A percentile compares a stretch with the other conserved stretches of the same genome.
Conservation (phyloP, 2,113 vertebrate genomes). For the Coryphaenoides rupestris region DNA sequence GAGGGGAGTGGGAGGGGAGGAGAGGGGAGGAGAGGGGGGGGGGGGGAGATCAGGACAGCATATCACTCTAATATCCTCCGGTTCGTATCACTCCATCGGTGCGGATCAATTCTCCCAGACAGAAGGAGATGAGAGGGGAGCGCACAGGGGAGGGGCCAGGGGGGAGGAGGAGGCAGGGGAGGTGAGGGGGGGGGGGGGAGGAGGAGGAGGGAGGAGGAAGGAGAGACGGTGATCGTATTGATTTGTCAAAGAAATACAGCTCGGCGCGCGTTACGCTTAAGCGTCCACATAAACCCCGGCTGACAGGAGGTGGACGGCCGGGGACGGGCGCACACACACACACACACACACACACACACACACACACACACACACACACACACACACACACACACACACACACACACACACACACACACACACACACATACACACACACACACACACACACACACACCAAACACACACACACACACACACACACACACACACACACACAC, state of each 20-base stretch:
- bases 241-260: slow-evolving; percentile 73
- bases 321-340: slow-evolving; percentile 44
- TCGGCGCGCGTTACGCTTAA: slow-evolving; percentile 67
- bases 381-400: slow-evolving; percentile 7
- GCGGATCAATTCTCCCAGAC: slow-evolving; percentile 73
- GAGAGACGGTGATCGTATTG: slow-evolving; percentile 69
- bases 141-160: slow-evolving; percentile 14
- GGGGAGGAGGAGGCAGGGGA: slow-evolving; percentile 43
- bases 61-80: slow-evolving; percentile 62
- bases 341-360: slow-evolving; percentile 18
- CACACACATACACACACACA: slow-evolving; percentile 22
- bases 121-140: slow-evolving; percentile 53
- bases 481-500: slow-evolving; percentile 12
- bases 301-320: slow-evolving; percentile 56
- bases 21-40: slow-evolving; percentile 22
- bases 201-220: slow-evolving; percentile 19
- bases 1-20: slow-evolving; percentile 44
- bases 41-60: slow-evolving; percentile 29
- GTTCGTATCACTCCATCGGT: slow-evolving; percentile 64
- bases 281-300: slow-evolving; percentile 70
- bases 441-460: slow-evolving; percentile 47
- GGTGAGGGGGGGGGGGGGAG: slow-evolving; percentile 19
- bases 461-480: slow-evolving; percentile 20
- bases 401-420: slow-evolving; percentile 21
- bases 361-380: slow-evolving; percentile 16